Base-by-base conservation (phyloP, 2,113 vertebrate species). In the Eleginops maclovinus region DNA sequence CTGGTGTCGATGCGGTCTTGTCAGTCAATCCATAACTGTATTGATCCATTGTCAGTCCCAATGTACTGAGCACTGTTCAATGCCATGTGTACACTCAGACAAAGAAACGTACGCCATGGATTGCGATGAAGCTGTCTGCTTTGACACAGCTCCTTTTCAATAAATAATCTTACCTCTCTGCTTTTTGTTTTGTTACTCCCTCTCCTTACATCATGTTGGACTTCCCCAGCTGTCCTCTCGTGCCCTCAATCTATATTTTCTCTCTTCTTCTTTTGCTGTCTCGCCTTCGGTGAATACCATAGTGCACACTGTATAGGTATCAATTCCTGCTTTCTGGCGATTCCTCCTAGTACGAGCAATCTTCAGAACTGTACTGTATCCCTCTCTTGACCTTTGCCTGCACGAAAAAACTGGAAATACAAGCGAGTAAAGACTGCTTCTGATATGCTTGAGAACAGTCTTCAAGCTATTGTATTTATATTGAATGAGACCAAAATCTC, bases 11-110 rank as follows among this genome's bases (percentile, higher is more conserved):
- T 82, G 17, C 75, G 4, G 75, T 61, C 41, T 60, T 82, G 80
- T 81, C 80, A 84, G 62, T 88, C 81, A 79, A 69, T 83, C 87
- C 75, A 68, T 85, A 83, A 61, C 60, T 21, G 50, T 68, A 88
- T 88, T 62, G 72, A 91, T 87, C 82, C 24, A 50, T 65, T 75
- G 71, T 81, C 77, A 79, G 63, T 50, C 73, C 12, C 19, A 17
- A 3, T 51, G 43, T 53, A 22, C 41, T 2, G 31, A 47, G 17
- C 36, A n/a, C 61, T 49, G 66, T 43, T 78, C 63, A 55, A 22
- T 74, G 22, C 61, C 54, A 21, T 44, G 26, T 7, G 31, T 31
- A 16, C 68, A 54, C 14, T 24, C 67, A 50, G 22, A 58, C 49
- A 80, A 47, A 50, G 62, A 47, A 17, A 46, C 14, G 0, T 28